Evolutionary conservation across 2,113 vertebrate species (phyloP).

Genomic region (Aspiorhynchus laticeps): DNA sequence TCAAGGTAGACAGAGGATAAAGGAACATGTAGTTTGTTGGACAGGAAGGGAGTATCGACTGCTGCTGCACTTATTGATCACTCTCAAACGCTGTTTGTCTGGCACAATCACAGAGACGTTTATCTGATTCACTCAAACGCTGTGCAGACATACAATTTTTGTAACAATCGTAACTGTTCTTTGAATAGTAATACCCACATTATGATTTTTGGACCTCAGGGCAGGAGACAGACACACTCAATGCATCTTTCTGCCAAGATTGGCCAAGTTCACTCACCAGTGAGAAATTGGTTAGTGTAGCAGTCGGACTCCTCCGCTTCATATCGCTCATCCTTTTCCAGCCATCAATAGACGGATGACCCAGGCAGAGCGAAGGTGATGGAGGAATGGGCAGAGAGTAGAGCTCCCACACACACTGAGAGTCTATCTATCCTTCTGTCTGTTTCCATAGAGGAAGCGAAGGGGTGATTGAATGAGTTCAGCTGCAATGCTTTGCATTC

Average conservation of each 20-base stretch:
- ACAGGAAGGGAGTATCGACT: constrained; percentile 11
- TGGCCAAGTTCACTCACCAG: constrained; percentile 31
- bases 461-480: constrained; percentile 8
- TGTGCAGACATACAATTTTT: neutral
- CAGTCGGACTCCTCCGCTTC: constrained; percentile 25
- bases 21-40: neutral
- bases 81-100: constrained; percentile 21
- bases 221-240: constrained; percentile 7
- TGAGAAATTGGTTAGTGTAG: constrained; percentile 34
- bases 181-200: constrained; percentile 27
- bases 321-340: constrained; percentile 33
- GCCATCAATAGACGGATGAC: constrained; percentile 34
- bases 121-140: neutral
- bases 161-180: neutral
- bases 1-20: constrained; percentile 1
- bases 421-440: constrained; percentile 16
- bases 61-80: constrained; percentile 35
- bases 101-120: neutral
- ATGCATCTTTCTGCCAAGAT: constrained; percentile 2
- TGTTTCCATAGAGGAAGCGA: constrained; percentile 12
- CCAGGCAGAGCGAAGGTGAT: neutral
- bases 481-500: constrained; percentile 22
- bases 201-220: constrained; percentile 31
- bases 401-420: constrained; percentile 8
- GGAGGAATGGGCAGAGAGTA: constrained; percentile 23